Evolutionary conservation across 2,888 invertebrate species (phyloP).

Genomic region (Rhodophaea formosa): DNA sequence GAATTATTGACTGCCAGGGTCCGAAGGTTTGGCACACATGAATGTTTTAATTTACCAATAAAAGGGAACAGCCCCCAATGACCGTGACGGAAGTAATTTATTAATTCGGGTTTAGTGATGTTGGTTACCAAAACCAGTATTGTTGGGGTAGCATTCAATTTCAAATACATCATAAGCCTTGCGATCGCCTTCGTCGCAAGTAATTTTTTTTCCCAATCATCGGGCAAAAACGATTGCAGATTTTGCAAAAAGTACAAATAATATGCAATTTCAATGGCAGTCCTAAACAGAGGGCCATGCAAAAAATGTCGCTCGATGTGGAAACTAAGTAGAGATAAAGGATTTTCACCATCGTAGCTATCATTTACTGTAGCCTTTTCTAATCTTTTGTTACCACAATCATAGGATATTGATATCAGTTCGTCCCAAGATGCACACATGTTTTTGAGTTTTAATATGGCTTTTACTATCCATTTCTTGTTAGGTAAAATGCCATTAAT

Average conservation of each 20-base stretch:
- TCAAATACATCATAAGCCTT: constrained; percentile 2
- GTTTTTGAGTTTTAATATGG: constrained; percentile 6
- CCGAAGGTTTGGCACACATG: not conserved
- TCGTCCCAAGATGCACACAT: constrained; percentile 24
- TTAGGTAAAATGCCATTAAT: not conserved
- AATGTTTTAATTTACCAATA: constrained; percentile 1
- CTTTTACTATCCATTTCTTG: not conserved
- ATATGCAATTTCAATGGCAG: not conserved
- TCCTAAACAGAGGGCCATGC: not conserved
- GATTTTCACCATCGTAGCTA: not conserved
- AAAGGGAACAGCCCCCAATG: not conserved
- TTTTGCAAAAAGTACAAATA: not conserved
- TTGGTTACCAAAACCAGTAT: not conserved
- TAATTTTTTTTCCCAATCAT: not conserved
- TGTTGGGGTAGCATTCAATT: not conserved
- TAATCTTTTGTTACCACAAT: not conserved
- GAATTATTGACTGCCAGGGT: not conserved
- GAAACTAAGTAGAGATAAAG: not conserved
- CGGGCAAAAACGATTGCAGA: not conserved
- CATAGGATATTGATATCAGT: not conserved
- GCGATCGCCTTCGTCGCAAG: not conserved
- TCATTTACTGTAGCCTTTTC: not conserved
- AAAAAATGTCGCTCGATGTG: not conserved
- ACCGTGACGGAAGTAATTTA: not conserved
- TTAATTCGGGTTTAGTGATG: not conserved